These are phyloP conservation scores for Tauraco erythrolophus DNA, from an alignment of 2,113 vertebrate genomes.

Conservation along the genomic window DNA sequence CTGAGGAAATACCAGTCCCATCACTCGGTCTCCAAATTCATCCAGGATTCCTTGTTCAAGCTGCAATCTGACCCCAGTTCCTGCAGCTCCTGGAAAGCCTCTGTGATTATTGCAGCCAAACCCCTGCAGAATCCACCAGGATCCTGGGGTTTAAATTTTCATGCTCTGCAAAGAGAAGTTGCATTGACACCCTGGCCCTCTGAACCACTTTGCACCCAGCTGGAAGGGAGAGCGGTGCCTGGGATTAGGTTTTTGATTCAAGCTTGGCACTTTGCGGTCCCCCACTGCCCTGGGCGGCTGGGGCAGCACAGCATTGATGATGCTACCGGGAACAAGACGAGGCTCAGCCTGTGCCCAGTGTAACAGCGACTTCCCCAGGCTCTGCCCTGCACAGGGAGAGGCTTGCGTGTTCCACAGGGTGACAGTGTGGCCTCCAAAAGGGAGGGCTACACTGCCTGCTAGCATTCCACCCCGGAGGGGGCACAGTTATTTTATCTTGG, in stretches of 20 bases:
- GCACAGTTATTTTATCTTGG: background rate
- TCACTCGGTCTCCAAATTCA: background rate
- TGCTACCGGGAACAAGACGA: background rate
- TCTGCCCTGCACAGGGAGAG: background rate
- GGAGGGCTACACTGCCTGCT: background rate
- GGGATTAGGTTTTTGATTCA: background rate
- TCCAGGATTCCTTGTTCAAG: background rate
- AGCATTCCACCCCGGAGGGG: background rate
- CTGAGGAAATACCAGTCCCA: background rate
- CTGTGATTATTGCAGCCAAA: background rate
- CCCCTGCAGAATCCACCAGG: background rate
- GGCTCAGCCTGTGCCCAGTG: background rate
- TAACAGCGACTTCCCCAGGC: background rate
- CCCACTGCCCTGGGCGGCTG: accelerated
- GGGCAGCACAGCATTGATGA: background rate
- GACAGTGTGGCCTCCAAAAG: background rate
- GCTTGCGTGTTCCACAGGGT: background rate
- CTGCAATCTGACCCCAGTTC: background rate
- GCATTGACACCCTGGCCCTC: background rate
- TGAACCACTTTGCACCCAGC: constrained; percentile 23
- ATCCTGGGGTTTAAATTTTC: background rate
- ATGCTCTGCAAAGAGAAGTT: background rate
- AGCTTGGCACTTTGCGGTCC: background rate
- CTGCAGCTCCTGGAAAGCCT: background rate
- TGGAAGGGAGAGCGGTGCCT: background rate